Evolutionary conservation across 1,140 invertebrate species (phyloP).

Genomic region (Diploscapter pachys): DNA sequence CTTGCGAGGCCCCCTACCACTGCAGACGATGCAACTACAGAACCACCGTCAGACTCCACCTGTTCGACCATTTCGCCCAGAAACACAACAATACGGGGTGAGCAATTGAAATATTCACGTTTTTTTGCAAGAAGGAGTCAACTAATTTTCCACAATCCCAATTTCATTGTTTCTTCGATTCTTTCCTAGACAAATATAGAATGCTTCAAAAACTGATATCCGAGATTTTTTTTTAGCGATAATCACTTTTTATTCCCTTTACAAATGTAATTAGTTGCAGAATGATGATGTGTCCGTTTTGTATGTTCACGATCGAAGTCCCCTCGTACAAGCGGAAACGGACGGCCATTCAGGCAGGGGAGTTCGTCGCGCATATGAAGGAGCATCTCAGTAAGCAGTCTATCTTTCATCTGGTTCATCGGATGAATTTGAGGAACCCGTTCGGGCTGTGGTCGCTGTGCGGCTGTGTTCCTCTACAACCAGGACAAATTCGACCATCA

Average conservation of each 20-base stretch:
- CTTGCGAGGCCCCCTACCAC: constrained; percentile 24
- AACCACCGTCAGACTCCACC: constrained; percentile 9
- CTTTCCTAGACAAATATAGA: neutral
- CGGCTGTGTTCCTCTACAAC: neutral
- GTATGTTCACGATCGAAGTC: neutral
- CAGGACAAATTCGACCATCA: neutral
- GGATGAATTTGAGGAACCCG: neutral
- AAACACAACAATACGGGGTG: constrained; percentile 9
- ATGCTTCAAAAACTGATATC: neutral
- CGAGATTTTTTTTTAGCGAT: neutral
- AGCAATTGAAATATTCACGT: too few species aligned
- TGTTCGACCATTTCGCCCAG: constrained; percentile 24
- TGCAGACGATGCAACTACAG: constrained; percentile 27
- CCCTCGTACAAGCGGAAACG: neutral
- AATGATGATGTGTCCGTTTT: constrained; percentile 25
- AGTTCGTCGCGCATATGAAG: constrained; percentile 14
- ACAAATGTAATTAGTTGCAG: neutral
- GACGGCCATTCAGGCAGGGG: neutral
- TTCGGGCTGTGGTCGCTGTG: neutral
- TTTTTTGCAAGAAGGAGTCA: neutral
- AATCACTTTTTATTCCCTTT: constrained; percentile 6
- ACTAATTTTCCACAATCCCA: neutral
- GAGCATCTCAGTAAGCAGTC: neutral
- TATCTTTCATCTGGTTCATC: neutral
- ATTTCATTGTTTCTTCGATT: neutral